Conservation (phyloP, 2,113 vertebrate species). For the Brevimyrus niger region DNA sequence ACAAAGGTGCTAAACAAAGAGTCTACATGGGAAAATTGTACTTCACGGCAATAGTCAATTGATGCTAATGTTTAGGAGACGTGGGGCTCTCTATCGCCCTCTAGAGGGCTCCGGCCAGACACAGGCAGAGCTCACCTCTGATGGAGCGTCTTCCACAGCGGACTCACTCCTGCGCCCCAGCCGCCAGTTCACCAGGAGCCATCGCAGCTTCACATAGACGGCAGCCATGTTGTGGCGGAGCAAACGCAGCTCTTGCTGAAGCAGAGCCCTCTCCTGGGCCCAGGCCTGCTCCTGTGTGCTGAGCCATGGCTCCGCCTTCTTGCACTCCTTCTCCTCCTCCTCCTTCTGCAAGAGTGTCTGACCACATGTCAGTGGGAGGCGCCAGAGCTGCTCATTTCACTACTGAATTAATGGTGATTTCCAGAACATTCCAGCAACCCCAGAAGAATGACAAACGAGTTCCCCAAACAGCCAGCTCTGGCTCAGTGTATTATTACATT, state of each 20-base stretch:
- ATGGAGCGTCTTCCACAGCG: constrained; percentile 47
- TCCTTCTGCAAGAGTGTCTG: constrained; percentile 38
- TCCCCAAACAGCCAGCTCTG: neutral
- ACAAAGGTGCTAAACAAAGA: too few relatives aligned
- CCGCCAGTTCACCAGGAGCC: constrained; percentile 85
- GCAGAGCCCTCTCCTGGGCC: constrained; percentile 72
- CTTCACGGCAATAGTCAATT: neutral
- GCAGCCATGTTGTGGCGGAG: constrained; percentile 85
- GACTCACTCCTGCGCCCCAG: constrained; percentile 64
- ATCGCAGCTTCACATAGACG: constrained; percentile 86
- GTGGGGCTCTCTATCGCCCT: neutral
- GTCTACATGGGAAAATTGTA: neutral
- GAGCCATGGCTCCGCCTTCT: constrained; percentile 64
- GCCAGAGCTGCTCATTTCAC: neutral
- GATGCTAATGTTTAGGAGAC: neutral
- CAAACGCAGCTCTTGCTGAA: constrained; percentile 81
- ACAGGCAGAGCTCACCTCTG: constrained; percentile 62
- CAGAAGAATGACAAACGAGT: neutral
- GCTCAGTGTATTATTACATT: neutral
- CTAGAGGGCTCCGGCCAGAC: neutral
- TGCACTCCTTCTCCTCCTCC: constrained; percentile 57
- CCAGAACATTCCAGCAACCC: neutral
- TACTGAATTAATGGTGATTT: neutral
- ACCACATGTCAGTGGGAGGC: neutral
- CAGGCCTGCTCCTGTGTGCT: constrained; percentile 73